Percentiles rank a stretch among this genome's conserved stretches.
These are phyloP conservation scores for Rapana venosa DNA, from an alignment of 2,888 invertebrate genomes.

Conservation along the genomic window DNA sequence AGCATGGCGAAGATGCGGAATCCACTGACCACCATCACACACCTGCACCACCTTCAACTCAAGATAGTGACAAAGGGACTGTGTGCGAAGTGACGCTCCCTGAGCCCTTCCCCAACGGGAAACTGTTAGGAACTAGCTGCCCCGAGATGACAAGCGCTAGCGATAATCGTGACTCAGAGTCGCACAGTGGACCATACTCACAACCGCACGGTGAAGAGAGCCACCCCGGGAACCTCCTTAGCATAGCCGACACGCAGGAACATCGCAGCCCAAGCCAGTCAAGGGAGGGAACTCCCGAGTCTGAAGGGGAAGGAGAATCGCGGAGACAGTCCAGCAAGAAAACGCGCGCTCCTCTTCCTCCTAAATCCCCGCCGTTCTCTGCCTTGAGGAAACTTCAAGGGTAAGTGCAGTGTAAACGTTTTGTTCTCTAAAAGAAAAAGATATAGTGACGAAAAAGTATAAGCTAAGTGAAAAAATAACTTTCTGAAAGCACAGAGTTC, in stretches of 20 bases:
- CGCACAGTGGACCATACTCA: too few species aligned
- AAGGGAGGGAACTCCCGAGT: slow-evolving; percentile 41
- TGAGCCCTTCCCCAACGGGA: neutral
- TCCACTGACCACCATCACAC: neutral
- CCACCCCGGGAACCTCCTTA: neutral
- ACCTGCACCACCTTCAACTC: neutral
- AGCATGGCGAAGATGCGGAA: neutral
- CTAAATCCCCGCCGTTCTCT: slow-evolving; percentile 49
- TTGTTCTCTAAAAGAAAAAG: too few species aligned
- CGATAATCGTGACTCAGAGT: neutral
- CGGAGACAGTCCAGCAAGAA: slow-evolving; percentile 38
- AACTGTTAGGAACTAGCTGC: neutral
- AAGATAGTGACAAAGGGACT: neutral
- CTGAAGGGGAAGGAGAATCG: slow-evolving; percentile 1
- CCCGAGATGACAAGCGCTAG: neutral
- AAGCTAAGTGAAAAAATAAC: too few species aligned
- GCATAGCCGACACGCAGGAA: neutral
- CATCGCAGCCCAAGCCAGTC: neutral
- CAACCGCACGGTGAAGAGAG: neutral
- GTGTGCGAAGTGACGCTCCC: neutral
- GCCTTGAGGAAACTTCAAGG: slow-evolving; percentile 21
- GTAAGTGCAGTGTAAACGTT: neutral
- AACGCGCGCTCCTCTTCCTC: slow-evolving; percentile 51
- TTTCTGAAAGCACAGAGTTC: too few species aligned
- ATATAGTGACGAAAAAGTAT: too few species aligned